Base-by-base conservation (phyloP, 2,888 invertebrate species). In the Spisula solida region DNA sequence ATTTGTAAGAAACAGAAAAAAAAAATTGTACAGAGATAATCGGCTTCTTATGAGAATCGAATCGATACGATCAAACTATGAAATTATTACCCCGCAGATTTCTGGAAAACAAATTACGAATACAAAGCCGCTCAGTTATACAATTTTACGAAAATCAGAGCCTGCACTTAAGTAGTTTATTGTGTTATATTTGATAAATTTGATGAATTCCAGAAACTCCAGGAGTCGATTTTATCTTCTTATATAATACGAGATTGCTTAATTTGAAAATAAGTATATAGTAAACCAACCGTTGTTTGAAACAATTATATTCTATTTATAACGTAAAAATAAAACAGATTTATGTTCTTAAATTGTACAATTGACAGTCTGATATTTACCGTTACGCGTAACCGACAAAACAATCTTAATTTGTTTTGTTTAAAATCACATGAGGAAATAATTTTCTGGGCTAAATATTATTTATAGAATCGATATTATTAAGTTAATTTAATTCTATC, bases 111-210 rank as follows among this genome's bases (percentile, higher is more conserved):
- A 14, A 34, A 75, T 75, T 75, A 75, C 0, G 75, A 75, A 75
- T 34, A 75, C 75, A 75, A 75, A 34, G 75, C 31, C 16, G 34
- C 75, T 18, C 75, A 75, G 75, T 75, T 75, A 75, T 75, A 25
- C 75, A 75, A 75, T 75, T 75, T 75, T 25, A 75, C 14, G n/a
- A 34, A 75, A 75, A 75, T 75, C 75, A 75, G 31, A 75, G 34
- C 31, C 31, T 75, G 29, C 75, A 31, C 75, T 75, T 75, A 75
- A 75, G 75, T 75, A 75, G 75, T 75, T 75, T 75, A 75, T 75
- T 34, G 18, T 34, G 31, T 75, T 0, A 31, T 75, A 75, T 75
- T 75, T 75, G 31, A 75, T 34, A 16, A 75, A 75, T 75, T 75
- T 75, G 31, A 75, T 34, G 12, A 75, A 75, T 75, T 75, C 75